These are phyloP conservation scores for Sebastes ruberrimus DNA, from an alignment of 2,797 vertebrate genomes.

Conservation along the genomic window DNA sequence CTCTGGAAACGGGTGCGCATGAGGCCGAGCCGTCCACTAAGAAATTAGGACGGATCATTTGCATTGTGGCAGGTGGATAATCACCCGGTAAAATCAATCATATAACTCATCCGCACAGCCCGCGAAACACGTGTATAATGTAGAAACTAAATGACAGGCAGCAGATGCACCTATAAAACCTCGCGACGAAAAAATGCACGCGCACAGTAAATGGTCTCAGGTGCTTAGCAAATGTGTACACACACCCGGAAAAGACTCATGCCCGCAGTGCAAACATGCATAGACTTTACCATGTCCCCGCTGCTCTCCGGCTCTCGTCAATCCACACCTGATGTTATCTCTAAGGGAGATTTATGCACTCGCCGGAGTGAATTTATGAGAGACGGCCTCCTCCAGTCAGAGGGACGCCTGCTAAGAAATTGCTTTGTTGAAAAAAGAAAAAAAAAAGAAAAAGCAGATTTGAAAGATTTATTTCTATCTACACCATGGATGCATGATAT, in stretches of 20 bases:
- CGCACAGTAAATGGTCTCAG: slow-evolving; percentile 46
- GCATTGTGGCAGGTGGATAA: slow-evolving; percentile 67
- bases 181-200: slow-evolving; percentile 35
- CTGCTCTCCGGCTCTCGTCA: slow-evolving; percentile 60
- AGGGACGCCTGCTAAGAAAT: slow-evolving; percentile 80
- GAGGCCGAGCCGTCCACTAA: slow-evolving; percentile 34
- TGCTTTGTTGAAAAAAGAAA: slow-evolving; percentile 65
- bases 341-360: slow-evolving; percentile 84
- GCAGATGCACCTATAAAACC: slow-evolving; percentile 68
- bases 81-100: slow-evolving; percentile 59
- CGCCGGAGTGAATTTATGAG: slow-evolving; percentile 82
- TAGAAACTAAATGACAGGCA: slow-evolving; percentile 53
- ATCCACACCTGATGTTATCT: slow-evolving; percentile 82
- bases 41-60: slow-evolving; percentile 59
- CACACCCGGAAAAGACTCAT: slow-evolving; percentile 37
- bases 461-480: slow-evolving; percentile 85
- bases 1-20: slow-evolving; percentile 25
- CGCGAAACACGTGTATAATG: slow-evolving; percentile 41
- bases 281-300: slow-evolving; percentile 53
- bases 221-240: slow-evolving; percentile 41
- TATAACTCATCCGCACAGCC: slow-evolving; percentile 46
- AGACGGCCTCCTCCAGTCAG: slow-evolving; percentile 74
- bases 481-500: slow-evolving; percentile 80
- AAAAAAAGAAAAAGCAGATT: slow-evolving; percentile 61
- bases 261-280: slow-evolving; percentile 50